A percentile compares a stretch with the other conserved stretches of the same genome.
phyloP scores from a whole-genome alignment of 2,113 vertebrate genomes.

The Phaethon lepturus region DNA sequence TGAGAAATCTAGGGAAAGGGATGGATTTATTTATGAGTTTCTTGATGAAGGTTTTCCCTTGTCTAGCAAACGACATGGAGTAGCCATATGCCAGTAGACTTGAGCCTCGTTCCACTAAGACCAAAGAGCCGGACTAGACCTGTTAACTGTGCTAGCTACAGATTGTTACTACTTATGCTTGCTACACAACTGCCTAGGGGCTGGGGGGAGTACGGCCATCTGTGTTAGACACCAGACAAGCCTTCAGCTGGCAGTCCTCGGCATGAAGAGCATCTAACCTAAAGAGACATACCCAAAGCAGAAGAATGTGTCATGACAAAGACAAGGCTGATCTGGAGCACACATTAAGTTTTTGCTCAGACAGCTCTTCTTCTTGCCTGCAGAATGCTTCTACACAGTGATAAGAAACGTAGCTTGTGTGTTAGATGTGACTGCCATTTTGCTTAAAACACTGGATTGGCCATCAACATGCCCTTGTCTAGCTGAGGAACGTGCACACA shows the following conservation, averaged over 20 bases:
- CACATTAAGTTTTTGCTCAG: neutral
- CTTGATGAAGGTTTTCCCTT: neutral
- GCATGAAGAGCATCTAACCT: neutral
- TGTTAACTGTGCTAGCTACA: neutral
- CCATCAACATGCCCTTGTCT: neutral
- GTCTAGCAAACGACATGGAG: neutral
- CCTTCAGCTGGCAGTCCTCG: neutral
- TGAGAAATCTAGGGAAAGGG: neutral
- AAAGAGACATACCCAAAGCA: neutral
- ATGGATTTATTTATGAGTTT: conserved; percentile 2
- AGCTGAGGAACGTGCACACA: neutral
- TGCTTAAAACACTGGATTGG: neutral
- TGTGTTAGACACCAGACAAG: neutral
- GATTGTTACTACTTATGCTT: neutral
- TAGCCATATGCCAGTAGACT: neutral
- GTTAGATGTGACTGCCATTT: neutral
- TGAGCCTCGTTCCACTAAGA: neutral
- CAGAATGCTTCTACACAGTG: neutral
- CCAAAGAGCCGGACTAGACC: neutral
- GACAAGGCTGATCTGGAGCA: neutral
- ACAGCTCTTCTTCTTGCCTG: neutral
- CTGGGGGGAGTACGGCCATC: neutral
- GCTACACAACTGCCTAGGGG: neutral
- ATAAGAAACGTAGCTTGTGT: neutral
- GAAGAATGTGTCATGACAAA: neutral